Percentiles rank a stretch among this genome's conserved stretches.
Evolutionary conservation across 92 coral and sea anemone species (phyloP).

Genomic region (Phymanthus crucifer): DNA sequence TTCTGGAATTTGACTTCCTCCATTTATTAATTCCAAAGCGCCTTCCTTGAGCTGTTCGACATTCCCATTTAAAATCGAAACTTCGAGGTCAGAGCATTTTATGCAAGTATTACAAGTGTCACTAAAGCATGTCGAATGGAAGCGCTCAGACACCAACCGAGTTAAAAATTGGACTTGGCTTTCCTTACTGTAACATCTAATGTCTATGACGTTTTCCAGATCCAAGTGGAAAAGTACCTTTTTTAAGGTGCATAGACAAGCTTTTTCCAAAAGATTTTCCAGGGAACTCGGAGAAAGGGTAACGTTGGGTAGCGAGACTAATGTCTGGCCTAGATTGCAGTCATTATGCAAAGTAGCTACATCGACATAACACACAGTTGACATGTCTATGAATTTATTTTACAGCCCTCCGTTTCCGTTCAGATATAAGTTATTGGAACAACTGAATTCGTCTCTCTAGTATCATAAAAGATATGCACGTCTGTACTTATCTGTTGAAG

Average conservation of each 20-base stretch:
- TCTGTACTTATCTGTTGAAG: background rate
- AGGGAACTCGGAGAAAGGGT: background rate
- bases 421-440: background rate
- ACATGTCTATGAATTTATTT: background rate
- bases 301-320: background rate
- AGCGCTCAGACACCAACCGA: too few species aligned
- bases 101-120: background rate
- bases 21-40: background rate
- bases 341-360: too few species aligned
- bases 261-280: background rate
- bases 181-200: background rate
- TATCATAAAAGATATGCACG: background rate
- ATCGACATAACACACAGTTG: background rate
- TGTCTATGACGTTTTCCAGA: background rate
- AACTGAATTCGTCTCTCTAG: background rate
- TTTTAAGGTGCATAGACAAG: background rate
- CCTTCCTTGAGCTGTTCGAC: too few species aligned
- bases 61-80: too few species aligned
- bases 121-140: background rate
- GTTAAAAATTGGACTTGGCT: too few species aligned
- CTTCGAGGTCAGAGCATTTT: too few species aligned
- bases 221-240: background rate
- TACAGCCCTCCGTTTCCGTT: background rate
- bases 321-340: too few species aligned
- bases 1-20: background rate